Conservation (phyloP, 2,113 vertebrate genomes). For the Periophthalmodon schlosseri region DNA sequence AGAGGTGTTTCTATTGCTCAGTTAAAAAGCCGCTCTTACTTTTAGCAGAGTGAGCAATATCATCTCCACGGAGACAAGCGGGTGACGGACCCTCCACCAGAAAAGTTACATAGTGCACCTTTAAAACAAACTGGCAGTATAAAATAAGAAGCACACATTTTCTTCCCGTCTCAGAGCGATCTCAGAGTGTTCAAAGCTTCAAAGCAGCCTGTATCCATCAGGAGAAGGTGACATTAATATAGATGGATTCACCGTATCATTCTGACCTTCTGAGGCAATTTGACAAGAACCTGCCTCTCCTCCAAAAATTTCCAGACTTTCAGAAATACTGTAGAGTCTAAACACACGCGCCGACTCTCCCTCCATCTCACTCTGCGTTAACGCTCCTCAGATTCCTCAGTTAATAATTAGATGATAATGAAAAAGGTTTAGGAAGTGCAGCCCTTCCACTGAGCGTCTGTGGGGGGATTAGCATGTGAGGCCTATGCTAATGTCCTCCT, state of each 20-base stretch:
- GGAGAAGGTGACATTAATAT: conserved; percentile 43
- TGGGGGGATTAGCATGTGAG: conserved; percentile 73
- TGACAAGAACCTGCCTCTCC: conserved; percentile 51
- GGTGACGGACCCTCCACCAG: no score
- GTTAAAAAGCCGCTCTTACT: no score
- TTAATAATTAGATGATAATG: conserved; percentile 79
- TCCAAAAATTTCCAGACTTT: conserved; percentile 53
- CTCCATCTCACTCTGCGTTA: conserved; percentile 41
- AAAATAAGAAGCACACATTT: background rate
- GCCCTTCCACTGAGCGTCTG: conserved; percentile 62
- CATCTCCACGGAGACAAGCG: no score
- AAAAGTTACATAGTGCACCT: no score
- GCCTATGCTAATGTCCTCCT: conserved; percentile 67
- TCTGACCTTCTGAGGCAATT: conserved; percentile 62
- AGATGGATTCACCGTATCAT: conserved; percentile 46
- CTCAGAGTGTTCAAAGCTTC: conserved; percentile 12
- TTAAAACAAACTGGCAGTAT: background rate
- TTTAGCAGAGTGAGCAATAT: no score
- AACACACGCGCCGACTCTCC: background rate
- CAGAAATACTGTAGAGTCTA: conserved; percentile 18
- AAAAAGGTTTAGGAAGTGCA: conserved; percentile 67
- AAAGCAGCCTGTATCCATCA: conserved; percentile 34
- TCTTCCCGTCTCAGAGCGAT: conserved; percentile 13
- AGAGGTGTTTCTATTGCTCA: no score
- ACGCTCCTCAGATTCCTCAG: conserved; percentile 62